Evolutionary conservation across 2,113 vertebrate species (phyloP), one percentile per base, ranked within the genome.

Genomic region (Catharus fuscescens): DNA sequence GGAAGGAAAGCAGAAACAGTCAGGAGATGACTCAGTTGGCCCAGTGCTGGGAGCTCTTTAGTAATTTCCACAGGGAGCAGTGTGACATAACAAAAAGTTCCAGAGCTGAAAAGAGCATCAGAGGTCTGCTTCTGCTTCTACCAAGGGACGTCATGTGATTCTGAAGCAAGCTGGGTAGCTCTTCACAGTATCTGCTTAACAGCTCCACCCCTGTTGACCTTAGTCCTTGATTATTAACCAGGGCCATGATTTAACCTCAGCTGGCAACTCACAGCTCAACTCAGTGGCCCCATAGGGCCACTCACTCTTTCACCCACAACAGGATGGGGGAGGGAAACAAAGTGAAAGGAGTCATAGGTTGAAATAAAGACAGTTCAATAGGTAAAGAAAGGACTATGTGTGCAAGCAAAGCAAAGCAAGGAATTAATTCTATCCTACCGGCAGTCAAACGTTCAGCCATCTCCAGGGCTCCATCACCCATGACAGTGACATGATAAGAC

Each of bases 381-480:
- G 2, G 10, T 61, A 59, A 80, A 80, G 10, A 12, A 65, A 66
- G 61, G 80, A 7, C 13, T 13, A 3, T 17, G 47, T 47, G 29
- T 24, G 5, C 24, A 62, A 70, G 29, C 12, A 70, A 40, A 71
- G 29, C n/a, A 71, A 47, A 34, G 17, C 3, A 47, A 47, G 28
- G n/a, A 62, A 62, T 40, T 69, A 2, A 18, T 53, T 70, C 15
- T 47, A 1, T 61, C 26, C 21, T n/a, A 14, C 13, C 0, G 0
- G 21, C n/a, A 42, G 36, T 36, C 8, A 65, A 18, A 34, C 9
- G 3, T 40, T 76, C 34, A 80, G 29, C 32, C 4, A 9, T 20
- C 28, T 45, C 11, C 50, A 70, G 50, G 32, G 10, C 21, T 64
- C 14, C 45, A n/a, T 40, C 40, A 32, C 1, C 1, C 6, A 0